Base-by-base conservation (phyloP, 30 jellyfish, hydroid and myxozoan genomes). In the Aurelia sp. region DNA sequence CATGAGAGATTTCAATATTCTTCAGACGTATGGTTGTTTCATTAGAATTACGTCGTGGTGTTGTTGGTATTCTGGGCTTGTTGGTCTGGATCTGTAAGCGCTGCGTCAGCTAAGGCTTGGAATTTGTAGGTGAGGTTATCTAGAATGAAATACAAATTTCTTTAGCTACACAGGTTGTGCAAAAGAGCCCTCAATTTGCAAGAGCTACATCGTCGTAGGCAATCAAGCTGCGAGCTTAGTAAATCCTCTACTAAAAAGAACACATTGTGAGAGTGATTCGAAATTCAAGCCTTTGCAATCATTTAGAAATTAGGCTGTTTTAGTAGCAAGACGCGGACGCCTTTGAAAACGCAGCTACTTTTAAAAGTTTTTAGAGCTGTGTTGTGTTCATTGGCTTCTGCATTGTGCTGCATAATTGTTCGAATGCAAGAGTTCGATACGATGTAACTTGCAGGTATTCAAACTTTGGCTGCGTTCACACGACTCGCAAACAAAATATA, bases 61-160 rank as follows among this genome's bases (percentile, higher is more conserved):
- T 59, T 59, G 33, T 3, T 21, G 33, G 69, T 18, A 11, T 59
- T 21, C 33, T 21, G 23, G 69, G 11, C 69, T 13, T 59, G 69
- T 59, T 59, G 69, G 50, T 52, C 85, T 50, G 69, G 62, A 17
- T 78, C 89, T 12, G 79, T 41, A 11, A 52, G 44, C 21, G 78
- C 89, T 67, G 84, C 59, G 52, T 91, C 98, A 1, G 98, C 86
- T 89, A 91, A 59, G 41, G 96, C 81, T 81, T 91, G 95, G 7
- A 91, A 62, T 64, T 91, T 72, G 79, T 73, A 76, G 20, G 98
- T 91, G 11, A 73, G 62, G 52, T 41, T 64, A 76, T 86, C 98
- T 91, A 79, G 27, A 75, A 90, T 18, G 64, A 44, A 44, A 63
- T 13, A 59, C 7, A n/a, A 59, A 6, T 12, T 59, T 59, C 13